phyloP scores from a whole-genome alignment of 2,888 invertebrate genomes.

The Theodoxus fluviatilis region DNA sequence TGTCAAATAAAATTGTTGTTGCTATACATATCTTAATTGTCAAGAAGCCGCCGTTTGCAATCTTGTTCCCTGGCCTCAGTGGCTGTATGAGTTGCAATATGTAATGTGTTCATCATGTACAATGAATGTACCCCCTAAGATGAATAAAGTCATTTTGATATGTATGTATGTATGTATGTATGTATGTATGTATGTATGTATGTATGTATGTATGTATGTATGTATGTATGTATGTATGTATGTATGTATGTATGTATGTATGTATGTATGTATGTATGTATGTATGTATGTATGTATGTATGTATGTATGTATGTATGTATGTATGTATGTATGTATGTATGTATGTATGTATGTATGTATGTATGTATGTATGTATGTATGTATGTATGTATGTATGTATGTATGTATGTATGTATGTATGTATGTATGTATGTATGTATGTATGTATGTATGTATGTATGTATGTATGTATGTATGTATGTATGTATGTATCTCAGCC shows the following conservation, averaged over 20 bases:
- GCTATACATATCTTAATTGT: too few relatives aligned
- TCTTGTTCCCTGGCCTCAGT: too few relatives aligned
- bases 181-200: slow-evolving; percentile 26
- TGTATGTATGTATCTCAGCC: slow-evolving; percentile 15
- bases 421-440: background rate
- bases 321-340: slow-evolving; percentile 14
- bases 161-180: slow-evolving; percentile 28
- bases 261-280: background rate
- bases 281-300: background rate
- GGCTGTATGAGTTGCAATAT: too few relatives aligned
- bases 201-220: slow-evolving; percentile 27
- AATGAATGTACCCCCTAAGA: too few relatives aligned
- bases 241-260: slow-evolving; percentile 24
- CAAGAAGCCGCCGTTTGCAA: too few relatives aligned
- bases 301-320: background rate
- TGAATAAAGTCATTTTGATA: too few relatives aligned
- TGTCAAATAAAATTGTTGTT: too few relatives aligned
- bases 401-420: slow-evolving; percentile 19
- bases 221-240: slow-evolving; percentile 24
- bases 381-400: slow-evolving; percentile 20
- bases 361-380: slow-evolving; percentile 18
- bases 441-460: slow-evolving; percentile 19
- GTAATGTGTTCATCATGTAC: too few relatives aligned
- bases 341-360: background rate
- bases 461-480: slow-evolving; percentile 15